phyloP scores from a whole-genome alignment of 2,888 invertebrate species.

The Theristus sp. region DNA sequence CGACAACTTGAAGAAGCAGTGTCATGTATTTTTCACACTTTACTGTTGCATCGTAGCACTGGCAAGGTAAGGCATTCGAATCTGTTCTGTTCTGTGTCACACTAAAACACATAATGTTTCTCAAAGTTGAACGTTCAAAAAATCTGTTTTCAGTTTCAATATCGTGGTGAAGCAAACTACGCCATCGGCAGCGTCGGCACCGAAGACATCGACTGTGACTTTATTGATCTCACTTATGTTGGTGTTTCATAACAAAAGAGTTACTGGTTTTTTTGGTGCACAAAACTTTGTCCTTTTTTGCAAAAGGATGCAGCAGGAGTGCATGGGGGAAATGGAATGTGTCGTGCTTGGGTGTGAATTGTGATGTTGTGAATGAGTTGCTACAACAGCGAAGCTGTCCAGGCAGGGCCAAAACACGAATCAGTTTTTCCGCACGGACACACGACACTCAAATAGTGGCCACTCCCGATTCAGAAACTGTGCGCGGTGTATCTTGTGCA shows the following conservation, averaged over 20 bases:
- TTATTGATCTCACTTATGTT: conserved; percentile 88
- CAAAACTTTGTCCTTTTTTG: neutral
- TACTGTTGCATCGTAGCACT: conserved; percentile 34
- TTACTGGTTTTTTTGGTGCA: neutral
- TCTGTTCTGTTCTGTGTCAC: neutral
- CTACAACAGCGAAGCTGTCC: too few relatives aligned
- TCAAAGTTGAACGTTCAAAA: too few relatives aligned
- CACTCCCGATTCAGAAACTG: too few relatives aligned
- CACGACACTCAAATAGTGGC: too few relatives aligned
- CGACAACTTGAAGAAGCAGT: conserved; percentile 31
- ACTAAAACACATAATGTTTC: too few relatives aligned
- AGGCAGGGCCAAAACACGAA: too few relatives aligned
- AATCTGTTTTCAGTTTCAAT: conserved; percentile 49
- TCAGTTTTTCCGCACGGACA: too few relatives aligned
- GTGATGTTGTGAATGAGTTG: too few relatives aligned
- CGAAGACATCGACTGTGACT: conserved; percentile 90
- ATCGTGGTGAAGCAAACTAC: conserved; percentile 79
- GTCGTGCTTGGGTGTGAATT: too few relatives aligned
- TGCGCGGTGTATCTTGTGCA: too few relatives aligned
- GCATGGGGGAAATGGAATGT: too few relatives aligned
- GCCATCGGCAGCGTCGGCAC: conserved; percentile 86
- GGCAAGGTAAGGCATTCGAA: conserved; percentile 31
- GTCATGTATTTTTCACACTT: conserved; percentile 35
- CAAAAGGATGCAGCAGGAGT: too few relatives aligned
- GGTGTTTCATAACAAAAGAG: conserved; percentile 7